These are phyloP conservation scores for Eupeodes latifasciatus DNA, from an alignment of 2,888 invertebrate species.

Conservation along the genomic window DNA sequence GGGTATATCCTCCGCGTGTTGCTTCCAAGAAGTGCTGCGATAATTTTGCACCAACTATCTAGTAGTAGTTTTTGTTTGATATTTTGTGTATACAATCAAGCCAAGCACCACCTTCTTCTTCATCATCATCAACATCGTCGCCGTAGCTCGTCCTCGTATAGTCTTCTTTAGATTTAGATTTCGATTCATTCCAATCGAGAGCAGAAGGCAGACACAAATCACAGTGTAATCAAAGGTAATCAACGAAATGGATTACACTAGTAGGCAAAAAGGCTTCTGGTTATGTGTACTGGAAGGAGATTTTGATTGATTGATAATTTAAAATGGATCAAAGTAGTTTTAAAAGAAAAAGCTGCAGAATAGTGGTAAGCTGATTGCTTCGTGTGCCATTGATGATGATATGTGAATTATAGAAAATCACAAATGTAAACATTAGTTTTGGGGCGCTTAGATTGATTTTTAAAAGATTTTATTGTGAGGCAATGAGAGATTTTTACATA, in stretches of 20 bases:
- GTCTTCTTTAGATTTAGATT: not conserved
- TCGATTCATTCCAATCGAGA: constrained; percentile 23
- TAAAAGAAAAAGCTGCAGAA: no score
- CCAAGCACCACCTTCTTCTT: constrained; percentile 46
- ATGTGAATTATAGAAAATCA: constrained; percentile 69
- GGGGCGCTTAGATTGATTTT: constrained; percentile 38
- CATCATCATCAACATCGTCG: no score
- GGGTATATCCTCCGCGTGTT: constrained; percentile 42
- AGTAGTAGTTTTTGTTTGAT: not conserved
- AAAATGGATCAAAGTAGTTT: constrained; percentile 68
- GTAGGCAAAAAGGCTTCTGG: constrained; percentile 76
- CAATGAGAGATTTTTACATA: not conserved
- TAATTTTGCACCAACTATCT: constrained; percentile 57
- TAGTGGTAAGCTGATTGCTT: constrained; percentile 27
- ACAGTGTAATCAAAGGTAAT: constrained; percentile 78
- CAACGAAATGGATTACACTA: constrained; percentile 77
- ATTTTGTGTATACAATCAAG: constrained; percentile 27
- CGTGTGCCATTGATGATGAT: constrained; percentile 69
- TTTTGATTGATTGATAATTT: constrained; percentile 77
- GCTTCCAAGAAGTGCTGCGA: constrained; percentile 65
- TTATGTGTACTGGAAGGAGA: constrained; percentile 72
- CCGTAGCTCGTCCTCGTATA: no score
- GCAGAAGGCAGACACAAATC: constrained; percentile 76
- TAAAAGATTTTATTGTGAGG: not conserved
- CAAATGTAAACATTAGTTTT: constrained; percentile 59